phyloP scores from a whole-genome alignment of 2,113 vertebrate species.

The Trogon melanurus region DNA sequence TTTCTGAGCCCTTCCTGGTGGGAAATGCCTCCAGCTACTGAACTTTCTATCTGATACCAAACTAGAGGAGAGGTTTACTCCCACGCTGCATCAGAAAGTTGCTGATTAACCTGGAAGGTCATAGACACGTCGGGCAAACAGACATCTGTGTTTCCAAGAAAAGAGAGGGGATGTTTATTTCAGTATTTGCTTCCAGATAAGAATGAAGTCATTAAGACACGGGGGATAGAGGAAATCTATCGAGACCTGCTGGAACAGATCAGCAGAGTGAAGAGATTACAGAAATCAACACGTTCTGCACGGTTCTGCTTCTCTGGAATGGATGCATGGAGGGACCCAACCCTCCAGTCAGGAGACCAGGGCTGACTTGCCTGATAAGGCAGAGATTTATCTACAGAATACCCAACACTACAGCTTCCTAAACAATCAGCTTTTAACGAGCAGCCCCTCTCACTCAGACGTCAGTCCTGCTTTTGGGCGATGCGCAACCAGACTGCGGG shows the following conservation, averaged over 20 bases:
- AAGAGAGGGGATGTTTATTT: not conserved
- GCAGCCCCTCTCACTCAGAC: not conserved
- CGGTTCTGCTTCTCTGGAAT: not conserved
- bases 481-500: not conserved
- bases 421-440: not conserved
- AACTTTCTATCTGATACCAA: not conserved
- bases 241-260: not conserved
- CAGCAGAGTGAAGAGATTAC: not conserved
- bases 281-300: not conserved
- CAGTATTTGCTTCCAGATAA: not conserved
- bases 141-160: not conserved
- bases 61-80: not conserved
- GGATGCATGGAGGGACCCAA: not conserved
- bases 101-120: conserved; percentile 14
- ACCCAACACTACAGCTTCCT: not conserved
- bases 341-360: accelerated
- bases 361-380: not conserved
- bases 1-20: not conserved
- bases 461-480: not conserved
- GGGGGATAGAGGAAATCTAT: not conserved
- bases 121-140: not conserved
- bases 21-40: not conserved
- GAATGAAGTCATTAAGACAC: not conserved
- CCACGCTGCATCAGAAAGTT: not conserved
- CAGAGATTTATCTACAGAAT: not conserved